A percentile compares a stretch with the other conserved stretches of the same genome.
Evolutionary conservation across 2,888 invertebrate species (phyloP).

Genomic region (Omphaloscelis lunosa): DNA sequence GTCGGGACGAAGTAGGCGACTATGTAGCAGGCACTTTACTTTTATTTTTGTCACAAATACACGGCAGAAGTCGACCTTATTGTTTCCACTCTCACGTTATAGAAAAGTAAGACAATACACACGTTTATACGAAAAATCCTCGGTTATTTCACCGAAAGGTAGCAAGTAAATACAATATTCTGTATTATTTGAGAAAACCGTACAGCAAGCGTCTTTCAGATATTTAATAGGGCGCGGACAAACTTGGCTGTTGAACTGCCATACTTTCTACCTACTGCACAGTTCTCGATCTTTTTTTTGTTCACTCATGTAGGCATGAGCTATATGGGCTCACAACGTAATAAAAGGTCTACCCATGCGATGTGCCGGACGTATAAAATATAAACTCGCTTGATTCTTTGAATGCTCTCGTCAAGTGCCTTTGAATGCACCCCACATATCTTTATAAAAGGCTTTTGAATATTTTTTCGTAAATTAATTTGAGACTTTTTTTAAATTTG

Average conservation of each 20-base stretch:
- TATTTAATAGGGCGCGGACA: slow-evolving; percentile 49
- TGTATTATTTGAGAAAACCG: slow-evolving; percentile 60
- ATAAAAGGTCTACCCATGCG: not conserved
- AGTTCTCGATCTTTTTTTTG: not conserved
- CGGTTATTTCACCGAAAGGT: slow-evolving; percentile 43
- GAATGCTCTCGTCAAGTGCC: not conserved
- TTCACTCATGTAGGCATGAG: not conserved
- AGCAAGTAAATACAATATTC: slow-evolving; percentile 68
- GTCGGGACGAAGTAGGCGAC: too few species aligned
- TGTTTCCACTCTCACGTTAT: slow-evolving; percentile 22
- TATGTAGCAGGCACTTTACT: too few species aligned
- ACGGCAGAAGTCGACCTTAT: slow-evolving; percentile 7
- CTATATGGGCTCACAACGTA: too few species aligned
- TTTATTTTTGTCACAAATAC: not conserved
- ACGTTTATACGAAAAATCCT: slow-evolving; percentile 38
- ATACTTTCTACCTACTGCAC: not conserved
- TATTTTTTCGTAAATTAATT: not conserved
- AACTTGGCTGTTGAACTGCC: not conserved
- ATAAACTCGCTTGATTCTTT: not conserved
- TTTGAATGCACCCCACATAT: not conserved
- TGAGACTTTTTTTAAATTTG: too few species aligned
- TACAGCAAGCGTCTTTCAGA: slow-evolving; percentile 50
- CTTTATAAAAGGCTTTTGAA: not conserved
- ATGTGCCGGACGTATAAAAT: not conserved
- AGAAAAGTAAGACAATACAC: slow-evolving; percentile 42